Percentiles rank a stretch among this genome's conserved stretches.
phyloP scores from a whole-genome alignment of 2,888 invertebrate genomes.

The Electrophaes corylata region DNA sequence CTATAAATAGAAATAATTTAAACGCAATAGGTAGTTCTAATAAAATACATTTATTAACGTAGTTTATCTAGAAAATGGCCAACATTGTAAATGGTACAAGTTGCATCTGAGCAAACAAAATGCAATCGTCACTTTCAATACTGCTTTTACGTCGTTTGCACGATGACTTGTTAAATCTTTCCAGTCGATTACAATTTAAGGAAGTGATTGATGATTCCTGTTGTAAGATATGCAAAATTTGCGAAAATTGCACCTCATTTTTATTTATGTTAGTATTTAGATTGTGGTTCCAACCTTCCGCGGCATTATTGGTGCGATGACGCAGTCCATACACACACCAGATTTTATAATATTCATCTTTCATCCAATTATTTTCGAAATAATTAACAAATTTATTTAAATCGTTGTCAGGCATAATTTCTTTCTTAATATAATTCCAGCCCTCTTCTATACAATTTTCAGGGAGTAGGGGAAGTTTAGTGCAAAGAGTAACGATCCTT shows the following conservation, averaged over 20 bases:
- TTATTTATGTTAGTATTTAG: constrained; percentile 16
- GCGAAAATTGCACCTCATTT: constrained; percentile 18
- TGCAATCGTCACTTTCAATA: too few relatives aligned
- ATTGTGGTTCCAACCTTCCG: constrained; percentile 20
- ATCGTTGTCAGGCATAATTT: constrained; percentile 16
- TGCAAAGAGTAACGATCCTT: constrained; percentile 16
- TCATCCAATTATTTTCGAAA: constrained; percentile 16
- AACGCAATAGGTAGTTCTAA: too few relatives aligned
- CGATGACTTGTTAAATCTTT: too few relatives aligned
- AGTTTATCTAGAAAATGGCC: too few relatives aligned
- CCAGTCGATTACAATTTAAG: too few relatives aligned
- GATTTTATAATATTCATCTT: constrained; percentile 16
- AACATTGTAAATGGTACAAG: too few relatives aligned
- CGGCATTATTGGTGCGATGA: constrained; percentile 20
- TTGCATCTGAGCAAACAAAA: too few relatives aligned
- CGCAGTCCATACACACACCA: constrained; percentile 20
- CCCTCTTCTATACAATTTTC: constrained; percentile 18
- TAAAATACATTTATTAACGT: constrained; percentile 2
- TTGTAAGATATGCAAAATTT: constrained; percentile 16
- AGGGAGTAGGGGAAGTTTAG: constrained; percentile 20
- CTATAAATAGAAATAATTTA: too few relatives aligned
- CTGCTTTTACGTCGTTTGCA: too few relatives aligned
- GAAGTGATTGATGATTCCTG: constrained; percentile 11
- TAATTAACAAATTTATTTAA: constrained; percentile 15
- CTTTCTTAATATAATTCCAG: constrained; percentile 20